phyloP scores from a whole-genome alignment of 2,797 vertebrate species.

The Pangasius sanitwongsei region DNA sequence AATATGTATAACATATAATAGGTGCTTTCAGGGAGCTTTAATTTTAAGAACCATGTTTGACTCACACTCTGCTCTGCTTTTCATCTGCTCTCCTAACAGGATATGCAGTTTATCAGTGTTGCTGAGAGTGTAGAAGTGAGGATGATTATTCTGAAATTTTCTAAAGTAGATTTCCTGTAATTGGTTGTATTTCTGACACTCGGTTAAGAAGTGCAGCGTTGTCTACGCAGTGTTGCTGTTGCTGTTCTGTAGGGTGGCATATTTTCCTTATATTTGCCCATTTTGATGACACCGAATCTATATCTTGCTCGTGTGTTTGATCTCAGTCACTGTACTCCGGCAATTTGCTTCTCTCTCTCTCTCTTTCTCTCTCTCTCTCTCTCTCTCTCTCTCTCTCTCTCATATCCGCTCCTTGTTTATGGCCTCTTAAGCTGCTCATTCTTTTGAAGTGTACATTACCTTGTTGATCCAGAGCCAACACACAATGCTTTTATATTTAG shows the following conservation, averaged over 20 bases:
- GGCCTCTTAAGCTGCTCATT: conserved; percentile 24
- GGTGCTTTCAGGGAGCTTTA: background rate
- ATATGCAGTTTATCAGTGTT: background rate
- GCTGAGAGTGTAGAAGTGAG: background rate
- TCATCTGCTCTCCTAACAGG: background rate
- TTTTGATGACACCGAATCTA: background rate
- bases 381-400: background rate
- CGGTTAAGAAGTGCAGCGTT: too few relatives aligned
- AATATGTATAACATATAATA: background rate
- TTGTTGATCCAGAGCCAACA: conserved; percentile 37
- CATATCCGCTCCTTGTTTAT: conserved; percentile 15
- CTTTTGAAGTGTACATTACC: conserved; percentile 19
- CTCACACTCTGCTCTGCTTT: background rate
- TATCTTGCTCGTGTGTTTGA: conserved; percentile 1
- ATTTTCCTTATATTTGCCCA: background rate
- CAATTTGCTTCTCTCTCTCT: background rate
- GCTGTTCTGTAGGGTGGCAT: background rate
- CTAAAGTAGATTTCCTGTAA: background rate
- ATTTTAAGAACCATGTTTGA: background rate
- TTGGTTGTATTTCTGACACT: background rate
- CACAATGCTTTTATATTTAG: conserved; percentile 2
- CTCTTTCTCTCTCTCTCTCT: background rate
- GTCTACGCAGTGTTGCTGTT: background rate
- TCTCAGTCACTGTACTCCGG: background rate
- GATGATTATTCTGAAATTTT: background rate